Base-by-base conservation (phyloP, 2,113 vertebrate species). In the Aldabrachelys gigantea region DNA sequence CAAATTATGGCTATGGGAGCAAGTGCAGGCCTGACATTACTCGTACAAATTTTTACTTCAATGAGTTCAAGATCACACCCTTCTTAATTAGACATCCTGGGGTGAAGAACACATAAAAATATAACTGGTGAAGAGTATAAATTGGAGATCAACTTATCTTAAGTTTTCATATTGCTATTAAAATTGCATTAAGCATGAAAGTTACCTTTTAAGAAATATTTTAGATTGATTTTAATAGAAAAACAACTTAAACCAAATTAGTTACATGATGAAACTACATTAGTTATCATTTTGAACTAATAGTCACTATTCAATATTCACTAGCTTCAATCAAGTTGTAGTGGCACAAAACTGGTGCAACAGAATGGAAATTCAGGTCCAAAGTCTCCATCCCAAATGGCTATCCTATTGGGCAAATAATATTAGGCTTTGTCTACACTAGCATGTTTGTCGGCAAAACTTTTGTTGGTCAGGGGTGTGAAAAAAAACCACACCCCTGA, bases 241-340 rank as follows among this genome's bases (percentile, higher is more conserved):
- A 62, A 29, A 29, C 2, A 62, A 62, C 17, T 65, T 62, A 31
- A 62, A 65, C 35, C 13, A 65, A 65, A 35, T 35, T 35, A 65
- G 59, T 69, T 69, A n/a, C 17, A 38, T 69, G 16, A 69, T 22
- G 53, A 65, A 65, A 69, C 17, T 38, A 21, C 4, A 69, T n/a
- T 69, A 69, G 14, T 65, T 69, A 69, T 31, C 35, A 31, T 69
- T 38, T 38, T n/a, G 65, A 69, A 62, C 27, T 62, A 62, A 21
- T 10, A 69, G 38, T 21, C 65, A 69, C n/a, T 69, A 38, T n/a
- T 69, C 65, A 69, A 10, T 38, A 69, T 38, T 21, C 35, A 69
- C 21, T 5, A 17, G 19, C 35, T 69, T 69, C 65, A 69, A n/a
- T 69, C 35, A 2, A 0, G 0, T 35, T 35, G 62, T 14, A n/a